A percentile compares a stretch with the other conserved stretches of the same genome.
Conservation (phyloP, 1,140 invertebrate species). For the Physella acuta region DNA sequence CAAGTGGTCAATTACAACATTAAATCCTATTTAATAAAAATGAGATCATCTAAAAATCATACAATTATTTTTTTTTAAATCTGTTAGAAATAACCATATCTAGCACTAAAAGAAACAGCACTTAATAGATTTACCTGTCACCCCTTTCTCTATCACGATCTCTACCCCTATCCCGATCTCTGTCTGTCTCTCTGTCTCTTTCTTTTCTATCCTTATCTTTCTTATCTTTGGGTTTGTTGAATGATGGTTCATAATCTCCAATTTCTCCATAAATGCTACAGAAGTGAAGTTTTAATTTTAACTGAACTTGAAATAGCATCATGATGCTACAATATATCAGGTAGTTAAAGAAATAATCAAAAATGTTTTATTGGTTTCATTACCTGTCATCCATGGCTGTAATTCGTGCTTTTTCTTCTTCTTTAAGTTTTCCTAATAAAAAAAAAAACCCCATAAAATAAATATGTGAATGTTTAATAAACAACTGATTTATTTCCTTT, state of each 20-base stretch:
- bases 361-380: not conserved
- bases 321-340: not conserved
- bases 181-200: not conserved
- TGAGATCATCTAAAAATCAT: no score
- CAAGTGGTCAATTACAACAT: no score
- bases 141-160: slow-evolving; percentile 19
- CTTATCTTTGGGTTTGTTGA: slow-evolving; percentile 19
- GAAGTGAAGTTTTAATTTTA: no score
- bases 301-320: not conserved
- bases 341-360: not conserved
- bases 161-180: slow-evolving; percentile 19
- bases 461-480: no score
- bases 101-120: not conserved
- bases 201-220: slow-evolving; percentile 18
- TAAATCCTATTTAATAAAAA: no score
- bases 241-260: slow-evolving; percentile 26
- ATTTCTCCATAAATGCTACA: slow-evolving; percentile 17
- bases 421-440: slow-evolving; percentile 21
- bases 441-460: slow-evolving; percentile 8
- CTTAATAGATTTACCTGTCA: no score
- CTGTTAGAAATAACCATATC: not conserved
- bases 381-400: slow-evolving; percentile 22
- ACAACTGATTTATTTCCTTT: no score
- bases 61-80: no score
- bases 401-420: slow-evolving; percentile 20